phyloP scores from a whole-genome alignment of 2,797 vertebrate genomes.

The Sebastes trivittatus region DNA sequence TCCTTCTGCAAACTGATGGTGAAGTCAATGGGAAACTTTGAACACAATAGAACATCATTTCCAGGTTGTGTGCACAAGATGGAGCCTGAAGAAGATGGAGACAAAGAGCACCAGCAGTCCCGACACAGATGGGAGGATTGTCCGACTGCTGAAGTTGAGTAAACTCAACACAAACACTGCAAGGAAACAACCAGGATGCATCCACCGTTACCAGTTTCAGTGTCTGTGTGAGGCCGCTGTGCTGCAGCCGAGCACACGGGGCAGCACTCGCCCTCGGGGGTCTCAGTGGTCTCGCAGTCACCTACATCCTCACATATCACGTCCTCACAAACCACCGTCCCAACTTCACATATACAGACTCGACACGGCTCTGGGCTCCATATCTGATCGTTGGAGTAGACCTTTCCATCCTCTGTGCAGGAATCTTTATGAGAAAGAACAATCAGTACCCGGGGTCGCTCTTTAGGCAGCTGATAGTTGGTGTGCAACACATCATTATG shows the following conservation, averaged over 20 bases:
- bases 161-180: background rate
- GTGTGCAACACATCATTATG: background rate
- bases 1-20: slow-evolving; percentile 16
- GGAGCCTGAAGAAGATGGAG: slow-evolving; percentile 19
- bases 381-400: slow-evolving; percentile 58
- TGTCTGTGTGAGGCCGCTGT: background rate
- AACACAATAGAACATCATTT: background rate
- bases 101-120: slow-evolving; percentile 24
- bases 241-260: slow-evolving; percentile 40
- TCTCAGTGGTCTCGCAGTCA: slow-evolving; percentile 36
- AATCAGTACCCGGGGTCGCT: slow-evolving; percentile 5
- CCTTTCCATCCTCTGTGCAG: slow-evolving; percentile 38
- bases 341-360: slow-evolving; percentile 56
- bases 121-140: background rate
- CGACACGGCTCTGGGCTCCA: slow-evolving; percentile 57
- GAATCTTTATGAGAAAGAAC: slow-evolving; percentile 52
- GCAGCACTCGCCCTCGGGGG: slow-evolving; percentile 63
- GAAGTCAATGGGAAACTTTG: slow-evolving; percentile 21
- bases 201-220: slow-evolving; percentile 40
- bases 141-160: background rate
- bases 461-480: background rate
- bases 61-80: background rate
- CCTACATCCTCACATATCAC: slow-evolving; percentile 62
- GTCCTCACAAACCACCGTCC: slow-evolving; percentile 59
- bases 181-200: background rate